Evolutionary conservation across 1,140 invertebrate genomes (phyloP), one percentile per base, ranked within the genome.

Genomic region (Drosophila insularis): DNA sequence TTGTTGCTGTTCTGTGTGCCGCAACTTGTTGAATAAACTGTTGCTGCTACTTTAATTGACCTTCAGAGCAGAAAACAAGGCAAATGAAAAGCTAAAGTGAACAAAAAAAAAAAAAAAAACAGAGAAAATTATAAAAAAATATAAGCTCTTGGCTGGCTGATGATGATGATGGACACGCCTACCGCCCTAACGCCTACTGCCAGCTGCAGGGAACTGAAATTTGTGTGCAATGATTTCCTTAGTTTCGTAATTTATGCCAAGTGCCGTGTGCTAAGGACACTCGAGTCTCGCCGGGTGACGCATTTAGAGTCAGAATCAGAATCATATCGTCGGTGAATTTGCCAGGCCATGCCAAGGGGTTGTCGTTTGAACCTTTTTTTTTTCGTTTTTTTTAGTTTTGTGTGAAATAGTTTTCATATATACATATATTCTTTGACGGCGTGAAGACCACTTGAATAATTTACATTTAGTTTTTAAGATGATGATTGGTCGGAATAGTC

Each of bases 361-460:
- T 59, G 40, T 2, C 13, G 27, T 19, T 19, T 39, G 8, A 46
- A 43, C 40, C 40, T 43, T 43, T 43, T 43, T 14, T 17, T 60
- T n/a, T n/a, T n/a, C n/a, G n/a, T n/a, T n/a, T n/a, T n/a, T n/a
- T n/a, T n/a, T n/a, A n/a, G n/a, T n/a, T n/a, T n/a, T n/a, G n/a
- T n/a, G 35, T 35, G 35, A 62, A 62, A 40, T 60, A 39, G 58
- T 53, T 23, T 40, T 13, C n/a, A 10, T 37, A 21, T 40, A 21
- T 66, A 40, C 27, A 35, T 13, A 62, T 46, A 31, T 46, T 50
- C 46, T 53, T 21, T 40, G 35, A 53, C 1, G 75, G 82, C 82
- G 78, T 87, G 82, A 86, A 86, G 75, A 79, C 82, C 82, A 87
- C 82, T 86, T 86, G 82, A 86, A 86, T 86, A 86, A 86, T 86